Evolutionary conservation across 2,797 vertebrate species (phyloP).

Genomic region (Sarcophilus harrisii): DNA sequence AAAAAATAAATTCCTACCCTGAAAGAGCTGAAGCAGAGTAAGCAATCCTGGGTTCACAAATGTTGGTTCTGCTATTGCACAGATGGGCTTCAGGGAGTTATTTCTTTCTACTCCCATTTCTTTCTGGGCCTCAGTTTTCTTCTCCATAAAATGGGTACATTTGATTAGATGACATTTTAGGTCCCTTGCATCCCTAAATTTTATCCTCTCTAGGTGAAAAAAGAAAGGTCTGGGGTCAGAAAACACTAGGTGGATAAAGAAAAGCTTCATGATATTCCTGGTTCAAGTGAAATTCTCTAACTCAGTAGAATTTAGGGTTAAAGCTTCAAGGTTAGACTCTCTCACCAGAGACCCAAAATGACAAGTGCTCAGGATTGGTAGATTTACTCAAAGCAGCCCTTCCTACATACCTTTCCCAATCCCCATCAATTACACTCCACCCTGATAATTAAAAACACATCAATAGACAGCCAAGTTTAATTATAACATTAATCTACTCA

Average conservation of each 20-base stretch:
- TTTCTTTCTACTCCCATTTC: no score
- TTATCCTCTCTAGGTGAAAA: not conserved
- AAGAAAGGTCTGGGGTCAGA: not conserved
- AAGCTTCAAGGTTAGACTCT: conserved; percentile 8
- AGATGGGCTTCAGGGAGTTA: not conserved
- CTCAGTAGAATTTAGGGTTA: not conserved
- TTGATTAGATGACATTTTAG: not conserved
- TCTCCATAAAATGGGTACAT: not conserved
- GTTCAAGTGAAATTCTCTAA: not conserved
- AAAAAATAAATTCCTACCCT: not conserved
- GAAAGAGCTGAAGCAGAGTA: not conserved
- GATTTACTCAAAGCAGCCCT: conserved; percentile 20
- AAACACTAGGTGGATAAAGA: not conserved
- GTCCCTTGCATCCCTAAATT: not conserved
- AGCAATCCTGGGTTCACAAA: not conserved
- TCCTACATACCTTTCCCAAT: conserved; percentile 57
- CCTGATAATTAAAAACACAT: conserved; percentile 60
- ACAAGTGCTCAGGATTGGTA: conserved; percentile 8
- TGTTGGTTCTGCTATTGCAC: not conserved
- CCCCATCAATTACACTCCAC: conserved; percentile 52
- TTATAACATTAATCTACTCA: conserved; percentile 8
- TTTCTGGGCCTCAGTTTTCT: not conserved
- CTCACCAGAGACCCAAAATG: conserved; percentile 22
- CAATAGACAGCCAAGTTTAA: not conserved
- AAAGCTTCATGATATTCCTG: not conserved